phyloP scores from a whole-genome alignment of 2,113 vertebrate species.

The Clarias magur region DNA sequence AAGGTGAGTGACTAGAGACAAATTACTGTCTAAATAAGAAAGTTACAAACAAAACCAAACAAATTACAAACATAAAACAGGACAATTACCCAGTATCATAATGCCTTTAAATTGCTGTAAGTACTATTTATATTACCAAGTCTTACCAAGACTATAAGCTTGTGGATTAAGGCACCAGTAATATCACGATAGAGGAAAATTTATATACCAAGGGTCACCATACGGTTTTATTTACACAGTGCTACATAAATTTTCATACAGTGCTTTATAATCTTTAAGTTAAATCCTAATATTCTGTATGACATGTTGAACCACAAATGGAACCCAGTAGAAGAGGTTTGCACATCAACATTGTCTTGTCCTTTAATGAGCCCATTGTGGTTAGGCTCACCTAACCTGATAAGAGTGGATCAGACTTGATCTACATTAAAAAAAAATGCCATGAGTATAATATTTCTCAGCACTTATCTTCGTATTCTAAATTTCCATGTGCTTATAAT shows the following conservation, averaged over 20 bases:
- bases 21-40: slow-evolving; percentile 7
- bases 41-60: slow-evolving; percentile 3
- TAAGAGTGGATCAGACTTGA: background rate
- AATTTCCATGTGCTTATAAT: background rate
- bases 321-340: slow-evolving; percentile 15
- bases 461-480: background rate
- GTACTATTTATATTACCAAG: background rate
- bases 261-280: background rate
- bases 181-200: background rate
- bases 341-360: slow-evolving; percentile 40
- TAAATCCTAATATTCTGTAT: background rate
- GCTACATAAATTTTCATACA: background rate
- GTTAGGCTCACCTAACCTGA: background rate
- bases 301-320: slow-evolving; percentile 10
- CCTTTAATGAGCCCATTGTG: slow-evolving; percentile 19
- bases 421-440: background rate
- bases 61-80: slow-evolving; percentile 15
- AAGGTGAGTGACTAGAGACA: slow-evolving; percentile 35
- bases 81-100: slow-evolving; percentile 4
- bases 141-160: background rate
- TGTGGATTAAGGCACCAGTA: background rate
- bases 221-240: slow-evolving; percentile 16
- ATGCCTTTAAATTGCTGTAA: background rate
- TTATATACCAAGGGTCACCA: slow-evolving; percentile 52
- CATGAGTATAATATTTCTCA: background rate